These are phyloP conservation scores for Montipora sp. DNA, from an alignment of 64 coral and sea anemone species.

Conservation along the genomic window DNA sequence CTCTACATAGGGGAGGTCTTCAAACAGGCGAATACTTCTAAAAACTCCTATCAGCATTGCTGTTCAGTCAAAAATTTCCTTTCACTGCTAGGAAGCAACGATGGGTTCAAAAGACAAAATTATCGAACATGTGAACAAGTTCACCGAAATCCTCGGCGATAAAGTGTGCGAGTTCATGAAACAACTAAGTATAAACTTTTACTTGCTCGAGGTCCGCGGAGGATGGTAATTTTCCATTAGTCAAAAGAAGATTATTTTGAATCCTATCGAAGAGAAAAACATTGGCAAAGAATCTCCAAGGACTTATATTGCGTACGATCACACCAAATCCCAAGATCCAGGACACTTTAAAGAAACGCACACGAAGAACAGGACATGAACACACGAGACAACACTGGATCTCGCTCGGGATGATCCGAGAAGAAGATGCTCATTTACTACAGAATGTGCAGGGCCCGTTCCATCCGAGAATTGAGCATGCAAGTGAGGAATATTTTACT, in stretches of 20 bases:
- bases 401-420: background rate
- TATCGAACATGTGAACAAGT: no score
- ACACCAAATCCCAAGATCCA: background rate
- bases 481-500: background rate
- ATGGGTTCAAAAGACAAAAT: no score
- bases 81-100: no score
- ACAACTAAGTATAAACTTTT: no score
- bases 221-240: conserved; percentile 31
- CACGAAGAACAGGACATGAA: background rate
- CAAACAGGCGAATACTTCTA: no score
- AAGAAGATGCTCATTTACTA: background rate
- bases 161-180: no score
- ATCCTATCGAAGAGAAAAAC: background rate
- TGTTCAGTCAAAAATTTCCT: no score
- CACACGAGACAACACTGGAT: conserved; percentile 2
- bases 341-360: conserved; percentile 20
- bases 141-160: no score
- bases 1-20: no score
- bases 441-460: background rate
- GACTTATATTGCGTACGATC: conserved; percentile 15
- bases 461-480: background rate
- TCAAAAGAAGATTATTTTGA: background rate
- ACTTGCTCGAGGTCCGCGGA: background rate
- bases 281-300: background rate
- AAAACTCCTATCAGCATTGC: background rate